A percentile compares a stretch with the other conserved stretches of the same genome.
Evolutionary conservation across 2,797 vertebrate species (phyloP).

Genomic region (Cuculus canorus): DNA sequence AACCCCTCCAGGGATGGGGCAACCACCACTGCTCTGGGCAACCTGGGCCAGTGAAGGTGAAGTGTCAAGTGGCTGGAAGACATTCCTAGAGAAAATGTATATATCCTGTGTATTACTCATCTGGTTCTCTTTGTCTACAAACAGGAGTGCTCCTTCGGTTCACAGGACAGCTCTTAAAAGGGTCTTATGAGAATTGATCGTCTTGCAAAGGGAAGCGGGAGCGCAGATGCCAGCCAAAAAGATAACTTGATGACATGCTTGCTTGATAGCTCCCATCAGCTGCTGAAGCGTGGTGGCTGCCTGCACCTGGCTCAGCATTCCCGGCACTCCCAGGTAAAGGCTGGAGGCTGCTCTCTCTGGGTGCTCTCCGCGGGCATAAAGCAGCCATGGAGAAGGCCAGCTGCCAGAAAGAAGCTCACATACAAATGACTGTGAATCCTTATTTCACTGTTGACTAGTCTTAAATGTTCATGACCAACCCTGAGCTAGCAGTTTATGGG

Average conservation of each 20-base stretch:
- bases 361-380: neutral
- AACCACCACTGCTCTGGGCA: too few species aligned
- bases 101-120: neutral
- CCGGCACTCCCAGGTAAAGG: neutral
- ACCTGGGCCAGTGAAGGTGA: neutral
- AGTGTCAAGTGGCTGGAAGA: neutral
- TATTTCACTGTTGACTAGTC: neutral
- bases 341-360: neutral
- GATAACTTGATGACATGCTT: neutral
- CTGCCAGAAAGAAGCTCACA: neutral
- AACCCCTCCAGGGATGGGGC: too few species aligned
- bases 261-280: neutral
- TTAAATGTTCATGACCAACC: neutral
- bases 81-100: neutral
- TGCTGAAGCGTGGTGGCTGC: neutral
- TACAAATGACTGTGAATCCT: neutral
- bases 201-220: neutral
- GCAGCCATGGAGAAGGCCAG: neutral
- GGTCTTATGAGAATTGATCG: neutral
- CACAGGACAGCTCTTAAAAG: neutral
- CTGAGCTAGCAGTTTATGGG: neutral
- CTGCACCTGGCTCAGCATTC: neutral
- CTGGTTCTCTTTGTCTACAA: neutral
- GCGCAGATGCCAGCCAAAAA: neutral
- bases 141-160: neutral